phyloP scores from a whole-genome alignment of 2,113 vertebrate species.

The Sakesphorus luctuosus region DNA sequence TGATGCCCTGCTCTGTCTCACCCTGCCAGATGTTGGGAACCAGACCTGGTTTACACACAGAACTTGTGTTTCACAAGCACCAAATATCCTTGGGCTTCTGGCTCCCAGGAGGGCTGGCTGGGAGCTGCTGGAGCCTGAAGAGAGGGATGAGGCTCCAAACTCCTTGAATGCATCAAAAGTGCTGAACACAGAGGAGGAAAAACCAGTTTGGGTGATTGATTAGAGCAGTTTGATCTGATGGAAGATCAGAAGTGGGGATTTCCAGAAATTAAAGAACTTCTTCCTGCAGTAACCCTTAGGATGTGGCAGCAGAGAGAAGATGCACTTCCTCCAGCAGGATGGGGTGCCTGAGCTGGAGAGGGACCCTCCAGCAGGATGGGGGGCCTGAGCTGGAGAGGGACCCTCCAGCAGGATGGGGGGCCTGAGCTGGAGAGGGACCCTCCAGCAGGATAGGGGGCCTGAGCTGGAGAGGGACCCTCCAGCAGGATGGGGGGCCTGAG shows the following conservation, averaged over 20 bases:
- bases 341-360: no score
- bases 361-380: neutral
- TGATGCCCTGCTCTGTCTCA: fast-evolving
- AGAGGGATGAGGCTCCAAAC: neutral
- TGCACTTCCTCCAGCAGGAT: fast-evolving
- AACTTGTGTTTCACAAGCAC: neutral
- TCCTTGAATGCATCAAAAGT: neutral
- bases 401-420: neutral
- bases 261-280: neutral
- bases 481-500: fast-evolving
- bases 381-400: neutral
- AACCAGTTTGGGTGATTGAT: neutral
- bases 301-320: fast-evolving
- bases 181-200: neutral
- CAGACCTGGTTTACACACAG: fast-evolving
- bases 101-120: neutral
- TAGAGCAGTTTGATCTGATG: no score
- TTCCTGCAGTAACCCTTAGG: neutral
- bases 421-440: no score
- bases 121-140: neutral
- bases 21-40: neutral
- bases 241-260: neutral
- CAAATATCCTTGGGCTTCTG: fast-evolving
- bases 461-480: no score
- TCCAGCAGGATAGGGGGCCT: no score